A percentile compares a stretch with the other conserved stretches of the same genome.
phyloP scores from a whole-genome alignment of 30 jellyfish, hydroid and myxozoan genomes.

The Catostylus mosaicus region DNA sequence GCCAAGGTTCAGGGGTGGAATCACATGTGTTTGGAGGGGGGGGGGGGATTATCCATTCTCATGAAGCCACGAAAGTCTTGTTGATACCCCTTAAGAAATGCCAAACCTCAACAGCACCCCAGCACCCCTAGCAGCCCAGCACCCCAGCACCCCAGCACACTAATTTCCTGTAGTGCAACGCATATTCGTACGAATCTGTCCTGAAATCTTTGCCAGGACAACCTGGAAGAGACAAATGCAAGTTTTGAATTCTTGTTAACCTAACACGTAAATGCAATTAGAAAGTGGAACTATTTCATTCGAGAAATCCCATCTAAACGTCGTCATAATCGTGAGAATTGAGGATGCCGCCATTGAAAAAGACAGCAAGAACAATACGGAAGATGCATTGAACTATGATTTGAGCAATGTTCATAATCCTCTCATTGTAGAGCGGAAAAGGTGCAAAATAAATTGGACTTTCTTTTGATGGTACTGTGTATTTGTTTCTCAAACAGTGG shows the following conservation, averaged over 20 bases:
- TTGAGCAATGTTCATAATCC: slow-evolving; percentile 28
- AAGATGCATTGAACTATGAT: slow-evolving; percentile 12
- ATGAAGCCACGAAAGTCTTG: too few relatives aligned
- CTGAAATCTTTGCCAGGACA: background rate
- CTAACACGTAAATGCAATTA: background rate
- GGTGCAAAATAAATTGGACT: slow-evolving; percentile 57
- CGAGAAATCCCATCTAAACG: background rate
- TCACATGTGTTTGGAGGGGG: too few relatives aligned
- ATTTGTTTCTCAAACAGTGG: slow-evolving; percentile 45
- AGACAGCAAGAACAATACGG: slow-evolving; percentile 3
- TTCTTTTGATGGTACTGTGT: slow-evolving; percentile 7
- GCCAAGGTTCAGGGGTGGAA: too few relatives aligned
- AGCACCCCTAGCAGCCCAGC: background rate
- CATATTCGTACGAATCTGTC: background rate
- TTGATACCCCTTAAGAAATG: background rate
- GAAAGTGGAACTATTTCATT: background rate
- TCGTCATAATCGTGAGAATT: slow-evolving; percentile 26
- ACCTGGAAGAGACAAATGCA: background rate
- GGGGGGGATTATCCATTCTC: too few relatives aligned
- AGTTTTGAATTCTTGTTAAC: background rate
- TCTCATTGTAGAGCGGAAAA: slow-evolving; percentile 37
- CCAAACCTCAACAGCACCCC: background rate
- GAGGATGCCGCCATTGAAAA: slow-evolving; percentile 9
- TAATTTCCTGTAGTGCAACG: too few relatives aligned
- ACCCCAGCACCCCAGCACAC: background rate